These are phyloP conservation scores for Philypnodon macrostomus DNA, from an alignment of 2,797 vertebrate genomes.

Conservation along the genomic window DNA sequence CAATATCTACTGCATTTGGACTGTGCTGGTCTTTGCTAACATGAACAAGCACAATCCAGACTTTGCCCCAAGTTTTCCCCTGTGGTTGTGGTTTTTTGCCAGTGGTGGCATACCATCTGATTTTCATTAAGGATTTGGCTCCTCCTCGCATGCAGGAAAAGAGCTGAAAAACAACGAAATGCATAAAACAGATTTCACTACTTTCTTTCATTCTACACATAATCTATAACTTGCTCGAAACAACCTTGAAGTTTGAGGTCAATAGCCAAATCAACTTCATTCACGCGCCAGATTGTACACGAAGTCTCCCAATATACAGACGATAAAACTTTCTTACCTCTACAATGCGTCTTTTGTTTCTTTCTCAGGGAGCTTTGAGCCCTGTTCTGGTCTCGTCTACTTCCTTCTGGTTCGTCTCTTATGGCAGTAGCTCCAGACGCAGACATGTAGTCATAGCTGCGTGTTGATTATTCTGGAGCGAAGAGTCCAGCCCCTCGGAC, in stretches of 20 bases:
- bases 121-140: slow-evolving; percentile 60
- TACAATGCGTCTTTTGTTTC: neutral
- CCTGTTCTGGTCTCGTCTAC: neutral
- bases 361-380: neutral
- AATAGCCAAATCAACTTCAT: neutral
- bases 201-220: too few species aligned
- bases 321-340: slow-evolving; percentile 41
- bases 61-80: neutral
- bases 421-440: slow-evolving; percentile 44
- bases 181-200: neutral
- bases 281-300: neutral
- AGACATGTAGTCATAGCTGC: slow-evolving; percentile 58
- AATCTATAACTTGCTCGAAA: too few species aligned
- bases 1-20: too few species aligned
- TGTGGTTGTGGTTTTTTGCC: slow-evolving; percentile 24
- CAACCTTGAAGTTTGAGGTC: neutral
- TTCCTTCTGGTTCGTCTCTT: slow-evolving; percentile 10
- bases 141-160: slow-evolving; percentile 33
- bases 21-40: neutral
- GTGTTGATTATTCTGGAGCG: slow-evolving; percentile 32
- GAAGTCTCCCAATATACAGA: neutral
- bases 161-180: neutral
- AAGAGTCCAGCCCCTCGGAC: slow-evolving; percentile 66
- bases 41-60: neutral
- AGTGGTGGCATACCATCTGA: slow-evolving; percentile 66